Evolutionary conservation across 37 sponge, comb jelly and placozoan species (phyloP).

Genomic region (Ephydatia muelleri): DNA sequence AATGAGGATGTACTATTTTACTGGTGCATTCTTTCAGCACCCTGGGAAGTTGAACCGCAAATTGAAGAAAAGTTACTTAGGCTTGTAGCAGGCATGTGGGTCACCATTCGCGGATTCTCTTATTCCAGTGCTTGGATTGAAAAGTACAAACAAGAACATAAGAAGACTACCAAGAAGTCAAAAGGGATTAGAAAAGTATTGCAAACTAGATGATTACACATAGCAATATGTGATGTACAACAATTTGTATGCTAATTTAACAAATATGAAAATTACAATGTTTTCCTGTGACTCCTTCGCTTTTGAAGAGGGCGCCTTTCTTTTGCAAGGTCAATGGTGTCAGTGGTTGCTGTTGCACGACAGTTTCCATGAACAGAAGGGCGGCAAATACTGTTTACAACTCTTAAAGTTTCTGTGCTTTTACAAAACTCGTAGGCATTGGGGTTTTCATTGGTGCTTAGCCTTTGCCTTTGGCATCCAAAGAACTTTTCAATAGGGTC

Average conservation of each 20-base stretch:
- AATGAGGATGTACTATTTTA: not conserved
- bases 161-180: conserved; percentile 4
- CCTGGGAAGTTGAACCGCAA: conserved; percentile 1
- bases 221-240: conserved; percentile 4
- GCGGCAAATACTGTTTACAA: not conserved
- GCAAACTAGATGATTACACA: not conserved
- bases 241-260: not conserved
- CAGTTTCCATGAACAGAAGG: conserved; percentile 10
- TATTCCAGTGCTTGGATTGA: conserved; percentile 2
- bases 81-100: not conserved
- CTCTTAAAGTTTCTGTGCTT: conserved; percentile 6
- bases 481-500: conserved; percentile 34
- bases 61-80: conserved; percentile 1
- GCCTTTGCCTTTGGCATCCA: conserved; percentile 22
- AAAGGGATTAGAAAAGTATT: conserved; percentile 3
- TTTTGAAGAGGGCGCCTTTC: not conserved
- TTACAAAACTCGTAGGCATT: conserved; percentile 2
- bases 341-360: not conserved
- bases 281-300: not conserved
- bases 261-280: not conserved
- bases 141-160: conserved; percentile 2
- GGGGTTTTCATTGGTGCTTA: conserved; percentile 14
- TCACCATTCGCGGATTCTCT: conserved; percentile 17
- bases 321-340: not conserved
- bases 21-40: not conserved